phyloP scores from a whole-genome alignment of 2,888 invertebrate species.

The Vandiemenella viatica region DNA sequence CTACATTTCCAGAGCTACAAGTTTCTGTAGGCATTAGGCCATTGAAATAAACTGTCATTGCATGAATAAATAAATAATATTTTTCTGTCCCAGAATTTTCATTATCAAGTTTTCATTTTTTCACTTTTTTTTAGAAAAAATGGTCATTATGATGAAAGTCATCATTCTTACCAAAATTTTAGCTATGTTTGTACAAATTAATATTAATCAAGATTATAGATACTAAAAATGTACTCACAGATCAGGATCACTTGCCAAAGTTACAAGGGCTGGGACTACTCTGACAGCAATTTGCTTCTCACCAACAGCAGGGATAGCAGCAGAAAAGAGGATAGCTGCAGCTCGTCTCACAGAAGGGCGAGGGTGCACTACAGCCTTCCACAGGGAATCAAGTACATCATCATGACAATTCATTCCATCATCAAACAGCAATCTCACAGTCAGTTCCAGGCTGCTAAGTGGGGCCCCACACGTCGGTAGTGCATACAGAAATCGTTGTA shows the following conservation, averaged over 20 bases:
- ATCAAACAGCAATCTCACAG: constrained; percentile 26
- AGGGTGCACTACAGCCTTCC: constrained; percentile 54
- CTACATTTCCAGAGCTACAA: too few relatives aligned
- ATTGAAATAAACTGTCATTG: too few relatives aligned
- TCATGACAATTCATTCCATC: constrained; percentile 32
- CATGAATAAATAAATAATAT: too few relatives aligned
- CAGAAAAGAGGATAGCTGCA: constrained; percentile 43
- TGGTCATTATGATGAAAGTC: too few relatives aligned
- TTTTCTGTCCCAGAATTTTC: too few relatives aligned
- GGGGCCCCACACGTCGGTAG: constrained; percentile 37
- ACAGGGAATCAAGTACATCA: constrained; percentile 44
- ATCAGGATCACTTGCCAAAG: constrained; percentile 50
- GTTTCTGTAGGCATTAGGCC: too few relatives aligned
- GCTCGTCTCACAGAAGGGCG: constrained; percentile 41
- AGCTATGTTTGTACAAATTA: too few relatives aligned
- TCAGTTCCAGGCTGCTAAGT: constrained; percentile 28
- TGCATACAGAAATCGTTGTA: constrained; percentile 27
- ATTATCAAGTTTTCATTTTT: too few relatives aligned
- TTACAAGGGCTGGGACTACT: constrained; percentile 52
- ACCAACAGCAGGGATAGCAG: constrained; percentile 36
- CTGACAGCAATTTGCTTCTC: constrained; percentile 39
- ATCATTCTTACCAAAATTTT: too few relatives aligned
- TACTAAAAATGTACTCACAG: constrained; percentile 34
- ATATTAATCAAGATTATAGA: too few relatives aligned
- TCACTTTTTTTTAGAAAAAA: too few relatives aligned